phyloP scores from a whole-genome alignment of 2,113 vertebrate species.

The Okapia johnstoni region DNA sequence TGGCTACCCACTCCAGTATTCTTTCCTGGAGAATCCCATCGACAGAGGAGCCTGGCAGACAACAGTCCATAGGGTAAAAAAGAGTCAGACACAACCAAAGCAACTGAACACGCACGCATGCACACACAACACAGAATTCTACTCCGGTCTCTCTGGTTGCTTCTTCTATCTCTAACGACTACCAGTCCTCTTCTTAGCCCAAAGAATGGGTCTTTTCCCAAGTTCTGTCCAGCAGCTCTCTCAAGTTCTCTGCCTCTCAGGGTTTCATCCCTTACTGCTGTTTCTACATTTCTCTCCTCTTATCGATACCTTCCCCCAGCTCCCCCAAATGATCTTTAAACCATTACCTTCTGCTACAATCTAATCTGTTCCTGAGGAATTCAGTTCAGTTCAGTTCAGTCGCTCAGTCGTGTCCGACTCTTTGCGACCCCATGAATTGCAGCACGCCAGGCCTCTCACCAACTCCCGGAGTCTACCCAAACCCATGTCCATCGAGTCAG shows the following conservation, averaged over 20 bases:
- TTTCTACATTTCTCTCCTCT: background rate
- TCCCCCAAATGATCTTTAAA: constrained; percentile 30
- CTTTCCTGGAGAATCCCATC: background rate
- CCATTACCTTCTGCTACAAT: background rate
- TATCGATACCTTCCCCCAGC: background rate
- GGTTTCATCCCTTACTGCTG: background rate
- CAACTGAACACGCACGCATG: background rate
- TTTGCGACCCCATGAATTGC: too few species aligned
- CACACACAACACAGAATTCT: background rate
- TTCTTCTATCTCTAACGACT: background rate
- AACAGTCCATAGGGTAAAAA: background rate
- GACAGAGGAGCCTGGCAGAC: background rate
- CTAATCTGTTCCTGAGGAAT: constrained; percentile 30
- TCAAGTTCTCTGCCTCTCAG: background rate
- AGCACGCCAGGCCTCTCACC: too few species aligned
- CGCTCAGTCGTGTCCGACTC: too few species aligned
- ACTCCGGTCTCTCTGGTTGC: background rate
- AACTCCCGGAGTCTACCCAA: too few species aligned
- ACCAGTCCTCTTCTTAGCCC: background rate
- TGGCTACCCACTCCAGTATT: background rate
- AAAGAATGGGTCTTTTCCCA: background rate
- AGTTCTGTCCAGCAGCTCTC: background rate
- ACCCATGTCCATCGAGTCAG: too few species aligned
- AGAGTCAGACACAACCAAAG: background rate
- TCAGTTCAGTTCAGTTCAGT: too few species aligned